A percentile compares a stretch with the other conserved stretches of the same genome.
Conservation (phyloP, 2,888 invertebrate genomes). For the Drosophila nigricruria region DNA sequence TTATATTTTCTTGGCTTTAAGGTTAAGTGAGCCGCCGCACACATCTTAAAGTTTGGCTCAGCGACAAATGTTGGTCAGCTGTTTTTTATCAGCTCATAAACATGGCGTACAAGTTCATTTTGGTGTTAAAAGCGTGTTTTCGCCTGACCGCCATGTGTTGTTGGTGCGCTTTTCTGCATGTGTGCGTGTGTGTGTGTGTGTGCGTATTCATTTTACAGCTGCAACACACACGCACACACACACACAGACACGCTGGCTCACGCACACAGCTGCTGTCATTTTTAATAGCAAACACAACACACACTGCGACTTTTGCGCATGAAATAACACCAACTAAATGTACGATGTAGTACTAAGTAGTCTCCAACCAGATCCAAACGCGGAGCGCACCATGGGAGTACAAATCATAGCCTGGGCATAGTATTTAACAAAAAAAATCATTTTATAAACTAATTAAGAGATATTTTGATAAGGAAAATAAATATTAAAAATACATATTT, state of each 20-base stretch:
- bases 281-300: slow-evolving; percentile 81
- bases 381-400: slow-evolving; percentile 53
- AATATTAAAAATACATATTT: no score
- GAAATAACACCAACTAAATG: slow-evolving; percentile 78
- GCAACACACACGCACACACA: slow-evolving; percentile 48
- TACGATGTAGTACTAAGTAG: slow-evolving; percentile 75
- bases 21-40: slow-evolving; percentile 1
- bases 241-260: slow-evolving; percentile 14
- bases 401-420: not conserved
- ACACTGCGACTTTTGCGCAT: slow-evolving; percentile 82
- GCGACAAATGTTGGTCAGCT: slow-evolving; percentile 80
- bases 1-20: slow-evolving; percentile 29
- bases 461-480: no score
- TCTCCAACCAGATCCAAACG: slow-evolving; percentile 45
- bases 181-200: slow-evolving; percentile 9
- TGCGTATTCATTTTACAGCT: slow-evolving; percentile 63
- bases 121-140: slow-evolving; percentile 78
- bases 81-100: slow-evolving; percentile 82
- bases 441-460: not conserved
- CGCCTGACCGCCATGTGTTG: slow-evolving; percentile 61
- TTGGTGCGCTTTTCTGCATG: slow-evolving; percentile 23
- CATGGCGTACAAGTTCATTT: slow-evolving; percentile 79
- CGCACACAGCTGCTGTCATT: slow-evolving; percentile 67
- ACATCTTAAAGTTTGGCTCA: slow-evolving; percentile 32
- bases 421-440: not conserved